These are phyloP conservation scores for Noctua fimbriata DNA, from an alignment of 2,888 invertebrate genomes.

Conservation along the genomic window DNA sequence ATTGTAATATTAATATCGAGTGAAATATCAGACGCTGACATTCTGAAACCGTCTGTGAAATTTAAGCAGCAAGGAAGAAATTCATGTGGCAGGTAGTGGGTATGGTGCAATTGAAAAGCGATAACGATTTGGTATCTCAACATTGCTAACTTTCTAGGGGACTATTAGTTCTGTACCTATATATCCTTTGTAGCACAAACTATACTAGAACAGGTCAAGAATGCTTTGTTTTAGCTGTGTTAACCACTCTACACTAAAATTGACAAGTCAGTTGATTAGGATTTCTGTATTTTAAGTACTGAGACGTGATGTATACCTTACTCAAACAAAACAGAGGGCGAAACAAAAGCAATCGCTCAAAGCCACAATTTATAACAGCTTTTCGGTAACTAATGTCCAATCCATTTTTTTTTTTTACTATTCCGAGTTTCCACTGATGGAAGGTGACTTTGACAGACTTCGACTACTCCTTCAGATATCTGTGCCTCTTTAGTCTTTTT, in stretches of 20 bases:
- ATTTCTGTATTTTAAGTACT: not conserved
- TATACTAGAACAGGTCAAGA: no score
- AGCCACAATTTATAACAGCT: not conserved
- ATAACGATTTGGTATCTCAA: not conserved
- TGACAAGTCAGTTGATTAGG: not conserved
- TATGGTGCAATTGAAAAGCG: conserved; percentile 50
- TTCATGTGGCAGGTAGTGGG: conserved; percentile 19
- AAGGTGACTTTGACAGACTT: not conserved
- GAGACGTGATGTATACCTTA: not conserved
- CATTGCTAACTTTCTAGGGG: no score
- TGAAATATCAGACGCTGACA: conserved; percentile 62
- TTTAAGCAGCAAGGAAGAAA: conserved; percentile 33
- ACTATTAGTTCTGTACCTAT: not conserved
- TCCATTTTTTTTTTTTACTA: not conserved
- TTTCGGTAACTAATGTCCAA: not conserved
- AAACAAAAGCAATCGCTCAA: not conserved
- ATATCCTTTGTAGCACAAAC: no score
- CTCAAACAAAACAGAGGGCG: not conserved
- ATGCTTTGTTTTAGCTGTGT: not conserved
- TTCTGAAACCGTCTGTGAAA: conserved; percentile 52
- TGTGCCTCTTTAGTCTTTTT: not conserved
- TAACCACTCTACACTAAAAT: not conserved
- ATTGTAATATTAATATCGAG: conserved; percentile 78
- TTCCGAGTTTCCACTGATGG: not conserved
- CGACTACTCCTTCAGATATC: not conserved